A percentile compares a stretch with the other conserved stretches of the same genome.
Conservation (phyloP, 2,888 invertebrate genomes). For the Sinopyrophorus schimmeli region DNA sequence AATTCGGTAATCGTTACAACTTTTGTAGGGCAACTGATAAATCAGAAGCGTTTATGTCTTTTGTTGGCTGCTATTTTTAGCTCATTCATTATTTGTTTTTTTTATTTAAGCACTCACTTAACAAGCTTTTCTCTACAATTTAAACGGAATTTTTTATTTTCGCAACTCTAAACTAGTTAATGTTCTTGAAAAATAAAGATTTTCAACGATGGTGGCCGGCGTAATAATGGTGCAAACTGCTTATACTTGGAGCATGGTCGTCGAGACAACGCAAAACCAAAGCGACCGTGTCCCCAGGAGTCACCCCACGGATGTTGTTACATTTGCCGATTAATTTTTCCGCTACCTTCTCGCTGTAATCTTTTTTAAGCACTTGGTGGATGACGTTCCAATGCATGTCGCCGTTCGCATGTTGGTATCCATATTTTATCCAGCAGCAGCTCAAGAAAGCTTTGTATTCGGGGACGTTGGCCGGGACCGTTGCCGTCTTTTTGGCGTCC, state of each 20-base stretch:
- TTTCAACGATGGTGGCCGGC: conserved; percentile 10
- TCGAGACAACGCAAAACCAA: conserved; percentile 22
- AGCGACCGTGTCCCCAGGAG: conserved; percentile 16
- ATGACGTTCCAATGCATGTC: conserved; percentile 11
- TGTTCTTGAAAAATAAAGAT: too few species aligned
- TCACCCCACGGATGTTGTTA: conserved; percentile 8
- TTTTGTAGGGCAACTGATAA: too few species aligned
- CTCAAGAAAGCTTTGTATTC: conserved; percentile 20
- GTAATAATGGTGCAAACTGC: conserved; percentile 9
- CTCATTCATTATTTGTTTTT: too few species aligned
- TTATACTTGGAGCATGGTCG: conserved; percentile 19
- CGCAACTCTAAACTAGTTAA: too few species aligned
- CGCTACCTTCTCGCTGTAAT: not conserved
- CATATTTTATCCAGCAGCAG: conserved; percentile 23
- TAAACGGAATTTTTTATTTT: too few species aligned
- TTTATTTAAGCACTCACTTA: too few species aligned
- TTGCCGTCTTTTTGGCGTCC: conserved; percentile 9
- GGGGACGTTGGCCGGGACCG: conserved; percentile 8
- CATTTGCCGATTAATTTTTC: conserved; percentile 12
- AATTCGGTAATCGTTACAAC: too few species aligned
- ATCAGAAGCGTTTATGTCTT: too few species aligned
- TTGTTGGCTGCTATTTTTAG: too few species aligned
- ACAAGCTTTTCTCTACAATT: too few species aligned
- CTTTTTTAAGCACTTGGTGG: not conserved
- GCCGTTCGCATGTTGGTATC: conserved; percentile 17